phyloP scores from a whole-genome alignment of 2,797 vertebrate species.

The Pseudopleuronectes americanus region DNA sequence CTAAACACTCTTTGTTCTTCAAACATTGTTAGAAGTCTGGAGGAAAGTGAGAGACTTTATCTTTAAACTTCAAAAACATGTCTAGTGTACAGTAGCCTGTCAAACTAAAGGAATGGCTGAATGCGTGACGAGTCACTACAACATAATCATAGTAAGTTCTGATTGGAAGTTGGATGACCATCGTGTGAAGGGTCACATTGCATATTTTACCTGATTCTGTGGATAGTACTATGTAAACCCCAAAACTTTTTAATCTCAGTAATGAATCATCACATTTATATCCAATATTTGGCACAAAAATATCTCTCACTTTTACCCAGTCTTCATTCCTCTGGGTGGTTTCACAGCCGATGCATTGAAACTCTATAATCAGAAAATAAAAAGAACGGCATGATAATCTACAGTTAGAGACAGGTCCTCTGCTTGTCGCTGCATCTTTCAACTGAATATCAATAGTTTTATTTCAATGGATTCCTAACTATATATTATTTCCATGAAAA shows the following conservation, averaged over 20 bases:
- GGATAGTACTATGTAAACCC: background rate
- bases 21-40: background rate
- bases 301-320: background rate
- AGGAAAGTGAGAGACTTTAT: background rate
- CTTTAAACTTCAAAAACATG: too few relatives aligned
- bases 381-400: background rate
- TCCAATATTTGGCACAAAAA: background rate
- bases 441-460: slow-evolving; percentile 1
- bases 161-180: background rate
- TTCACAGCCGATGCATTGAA: background rate
- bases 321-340: background rate
- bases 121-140: too few relatives aligned
- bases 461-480: background rate
- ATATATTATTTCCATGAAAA: background rate
- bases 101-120: too few relatives aligned
- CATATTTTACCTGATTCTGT: background rate
- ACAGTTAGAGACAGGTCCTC: background rate
- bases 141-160: too few relatives aligned
- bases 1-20: background rate
- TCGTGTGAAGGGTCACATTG: background rate
- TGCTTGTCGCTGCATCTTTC: background rate
- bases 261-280: background rate
- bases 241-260: background rate
- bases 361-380: background rate
- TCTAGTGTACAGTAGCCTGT: too few relatives aligned